Evolutionary conservation across 2,888 invertebrate species (phyloP).

Genomic region (Chaetogeoica ovagalla): DNA sequence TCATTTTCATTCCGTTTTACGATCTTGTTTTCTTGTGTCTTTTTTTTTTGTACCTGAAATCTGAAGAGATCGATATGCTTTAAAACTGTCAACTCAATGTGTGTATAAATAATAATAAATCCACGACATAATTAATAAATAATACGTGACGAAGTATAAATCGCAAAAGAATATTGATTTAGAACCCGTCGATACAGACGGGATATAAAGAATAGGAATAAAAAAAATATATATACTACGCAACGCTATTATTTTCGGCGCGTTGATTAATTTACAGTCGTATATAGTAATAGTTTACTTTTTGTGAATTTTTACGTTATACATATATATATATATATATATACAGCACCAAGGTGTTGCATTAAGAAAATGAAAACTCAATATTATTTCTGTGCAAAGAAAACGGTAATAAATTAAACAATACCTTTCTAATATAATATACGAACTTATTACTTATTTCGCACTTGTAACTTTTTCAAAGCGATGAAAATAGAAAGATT

Average conservation of each 20-base stretch:
- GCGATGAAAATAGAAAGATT: neutral
- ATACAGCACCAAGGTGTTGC: neutral
- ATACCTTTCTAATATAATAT: neutral
- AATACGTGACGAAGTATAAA: neutral
- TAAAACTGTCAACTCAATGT: neutral
- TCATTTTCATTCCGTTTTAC: constrained; percentile 14
- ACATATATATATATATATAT: too few relatives aligned
- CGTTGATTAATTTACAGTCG: neutral
- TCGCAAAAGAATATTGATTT: neutral
- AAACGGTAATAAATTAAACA: constrained; percentile 1
- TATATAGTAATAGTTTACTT: neutral
- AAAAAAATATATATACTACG: neutral
- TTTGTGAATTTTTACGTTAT: neutral
- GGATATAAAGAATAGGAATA: neutral
- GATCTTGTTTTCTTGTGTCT: neutral
- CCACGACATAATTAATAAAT: neutral
- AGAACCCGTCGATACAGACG: neutral
- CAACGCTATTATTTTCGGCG: neutral
- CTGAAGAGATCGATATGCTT: neutral
- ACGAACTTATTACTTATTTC: neutral
- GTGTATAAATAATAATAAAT: neutral
- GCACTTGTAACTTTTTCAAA: neutral
- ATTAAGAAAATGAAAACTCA: constrained; percentile 36
- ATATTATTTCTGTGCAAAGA: constrained; percentile 10
- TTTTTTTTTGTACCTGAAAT: neutral